Conservation (phyloP, 2,797 vertebrate species). For the Buphagus erythrorhynchus region DNA sequence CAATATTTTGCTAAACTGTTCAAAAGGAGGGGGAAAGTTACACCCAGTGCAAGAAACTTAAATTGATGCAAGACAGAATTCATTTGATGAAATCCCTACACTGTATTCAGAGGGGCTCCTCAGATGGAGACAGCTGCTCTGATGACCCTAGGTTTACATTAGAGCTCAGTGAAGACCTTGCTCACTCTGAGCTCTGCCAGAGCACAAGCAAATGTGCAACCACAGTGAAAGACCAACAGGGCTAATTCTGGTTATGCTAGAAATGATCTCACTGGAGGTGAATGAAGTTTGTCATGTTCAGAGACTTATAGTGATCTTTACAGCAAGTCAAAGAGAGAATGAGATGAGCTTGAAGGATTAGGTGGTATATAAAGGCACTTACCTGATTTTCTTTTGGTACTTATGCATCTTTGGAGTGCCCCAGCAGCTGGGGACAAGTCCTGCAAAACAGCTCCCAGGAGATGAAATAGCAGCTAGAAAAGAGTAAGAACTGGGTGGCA, state of each 20-base stretch:
- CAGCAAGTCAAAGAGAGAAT: background rate
- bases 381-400: background rate
- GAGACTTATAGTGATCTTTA: background rate
- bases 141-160: background rate
- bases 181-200: background rate
- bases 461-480: background rate
- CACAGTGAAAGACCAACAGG: background rate
- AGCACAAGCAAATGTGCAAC: background rate
- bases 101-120: background rate
- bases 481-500: background rate
- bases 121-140: background rate
- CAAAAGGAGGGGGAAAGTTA: background rate
- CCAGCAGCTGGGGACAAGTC: background rate
- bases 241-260: background rate
- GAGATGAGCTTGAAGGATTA: background rate
- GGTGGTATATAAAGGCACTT: background rate
- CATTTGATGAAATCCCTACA: background rate
- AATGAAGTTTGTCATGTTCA: background rate
- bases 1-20: background rate
- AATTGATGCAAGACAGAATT: background rate
- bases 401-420: background rate
- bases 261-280: background rate
- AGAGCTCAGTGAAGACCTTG: background rate
- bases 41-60: background rate
- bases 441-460: background rate